Evolutionary conservation across 2,113 vertebrate genomes (phyloP).

Genomic region (Meleagris gallopavo): DNA sequence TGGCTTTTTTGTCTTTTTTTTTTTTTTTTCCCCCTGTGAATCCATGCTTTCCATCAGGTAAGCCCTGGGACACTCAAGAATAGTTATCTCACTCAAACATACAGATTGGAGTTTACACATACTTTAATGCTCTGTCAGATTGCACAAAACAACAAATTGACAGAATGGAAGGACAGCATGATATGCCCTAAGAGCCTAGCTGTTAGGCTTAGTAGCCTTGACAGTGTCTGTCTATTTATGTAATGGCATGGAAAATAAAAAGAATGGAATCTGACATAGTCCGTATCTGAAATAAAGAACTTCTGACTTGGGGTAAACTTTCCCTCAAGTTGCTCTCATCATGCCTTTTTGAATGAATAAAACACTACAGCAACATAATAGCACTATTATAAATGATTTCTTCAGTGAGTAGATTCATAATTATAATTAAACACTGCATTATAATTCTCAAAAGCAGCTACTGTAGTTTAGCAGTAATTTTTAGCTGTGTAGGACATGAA

Average conservation of each 20-base stretch:
- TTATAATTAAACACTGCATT: not conserved
- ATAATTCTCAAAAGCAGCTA: conserved; percentile 46
- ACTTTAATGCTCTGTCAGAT: conserved; percentile 61
- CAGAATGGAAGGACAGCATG: conserved; percentile 22
- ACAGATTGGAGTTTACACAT: conserved; percentile 30
- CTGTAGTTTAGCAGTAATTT: not conserved
- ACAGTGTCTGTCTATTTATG: conserved; percentile 68
- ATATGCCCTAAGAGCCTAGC: conserved; percentile 43
- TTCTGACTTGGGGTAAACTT: conserved; percentile 55
- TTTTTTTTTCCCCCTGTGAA: not conserved
- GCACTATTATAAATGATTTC: conserved; percentile 5
- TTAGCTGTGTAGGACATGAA: not conserved
- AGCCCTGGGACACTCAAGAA: conserved; percentile 5
- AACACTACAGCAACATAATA: conserved; percentile 2
- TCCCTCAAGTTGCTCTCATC: conserved; percentile 53
- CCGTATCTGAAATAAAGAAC: conserved; percentile 56
- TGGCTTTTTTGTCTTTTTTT: not conserved
- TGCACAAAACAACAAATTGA: conserved; percentile 36
- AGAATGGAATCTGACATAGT: conserved; percentile 55
- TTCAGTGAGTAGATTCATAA: conserved; percentile 6
- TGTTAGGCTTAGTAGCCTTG: conserved; percentile 62
- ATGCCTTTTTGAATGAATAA: conserved; percentile 44
- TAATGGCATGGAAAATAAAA: conserved; percentile 58
- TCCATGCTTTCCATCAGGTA: conserved; percentile 14
- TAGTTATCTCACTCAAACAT: conserved; percentile 17